These are phyloP conservation scores for Drosophila emarginata DNA, from an alignment of 2,888 invertebrate genomes.

Conservation along the genomic window DNA sequence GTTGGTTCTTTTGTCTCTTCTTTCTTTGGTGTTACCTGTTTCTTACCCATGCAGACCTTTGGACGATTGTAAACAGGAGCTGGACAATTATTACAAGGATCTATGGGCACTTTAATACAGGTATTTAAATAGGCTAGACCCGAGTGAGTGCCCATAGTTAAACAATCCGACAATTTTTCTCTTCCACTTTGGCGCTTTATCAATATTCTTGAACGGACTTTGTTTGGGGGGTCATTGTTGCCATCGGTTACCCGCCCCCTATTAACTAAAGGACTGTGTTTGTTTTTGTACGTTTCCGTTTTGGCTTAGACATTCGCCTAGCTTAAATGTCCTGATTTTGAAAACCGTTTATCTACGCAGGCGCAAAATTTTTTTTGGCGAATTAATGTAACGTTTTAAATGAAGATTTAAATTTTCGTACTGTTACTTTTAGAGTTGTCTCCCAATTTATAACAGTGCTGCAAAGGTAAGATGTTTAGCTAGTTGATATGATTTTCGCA, in stretches of 20 bases:
- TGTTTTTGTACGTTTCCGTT: constrained; percentile 59
- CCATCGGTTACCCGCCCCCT: constrained; percentile 48
- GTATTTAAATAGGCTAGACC: constrained; percentile 88
- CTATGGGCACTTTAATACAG: constrained; percentile 88
- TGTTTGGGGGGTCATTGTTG: constrained; percentile 53
- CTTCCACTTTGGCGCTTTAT: constrained; percentile 56
- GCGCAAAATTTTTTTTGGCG: neutral
- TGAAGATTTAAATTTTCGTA: neutral
- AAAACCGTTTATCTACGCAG: neutral
- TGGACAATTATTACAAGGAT: constrained; percentile 88
- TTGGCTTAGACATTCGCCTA: constrained; percentile 29
- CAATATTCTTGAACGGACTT: constrained; percentile 51
- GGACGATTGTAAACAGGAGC: constrained; percentile 87
- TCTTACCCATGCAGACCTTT: constrained; percentile 72
- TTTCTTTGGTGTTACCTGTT: constrained; percentile 34
- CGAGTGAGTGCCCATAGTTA: constrained; percentile 83
- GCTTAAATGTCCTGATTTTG: neutral
- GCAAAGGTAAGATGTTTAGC: neutral
- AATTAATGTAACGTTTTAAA: neutral
- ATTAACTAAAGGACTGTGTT: constrained; percentile 16
- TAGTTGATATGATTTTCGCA: neutral
- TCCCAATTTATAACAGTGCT: neutral
- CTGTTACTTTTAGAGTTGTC: neutral
- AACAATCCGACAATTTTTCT: constrained; percentile 19
- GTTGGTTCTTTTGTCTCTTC: constrained; percentile 25